phyloP scores from a whole-genome alignment of 64 coral and sea anemone species.

The Anthopleura sola region DNA sequence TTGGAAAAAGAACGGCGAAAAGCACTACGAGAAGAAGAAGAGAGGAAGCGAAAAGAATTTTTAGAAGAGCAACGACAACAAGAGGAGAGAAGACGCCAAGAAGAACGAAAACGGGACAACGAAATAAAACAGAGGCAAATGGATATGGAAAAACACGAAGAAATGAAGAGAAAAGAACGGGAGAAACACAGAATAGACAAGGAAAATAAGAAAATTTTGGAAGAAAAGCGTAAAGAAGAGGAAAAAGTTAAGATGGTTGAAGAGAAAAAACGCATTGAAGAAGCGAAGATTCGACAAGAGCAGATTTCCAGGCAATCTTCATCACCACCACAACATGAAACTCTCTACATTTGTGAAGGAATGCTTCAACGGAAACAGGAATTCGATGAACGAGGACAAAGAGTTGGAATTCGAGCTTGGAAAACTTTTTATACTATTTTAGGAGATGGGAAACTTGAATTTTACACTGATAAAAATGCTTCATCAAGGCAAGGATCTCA shows the following conservation, averaged over 20 bases:
- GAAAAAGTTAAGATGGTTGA: conserved; percentile 19
- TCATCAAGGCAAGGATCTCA: conserved; percentile 39
- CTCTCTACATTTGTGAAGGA: conserved; percentile 31
- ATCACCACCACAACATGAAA: not conserved
- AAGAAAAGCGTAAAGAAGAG: conserved; percentile 34
- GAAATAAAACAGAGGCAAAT: conserved; percentile 10
- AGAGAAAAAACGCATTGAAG: conserved; percentile 28
- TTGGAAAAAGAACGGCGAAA: conserved; percentile 38
- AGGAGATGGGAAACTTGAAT: conserved; percentile 57
- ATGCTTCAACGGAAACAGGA: conserved; percentile 86
- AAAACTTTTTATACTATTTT: conserved; percentile 71
- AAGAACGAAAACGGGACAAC: not conserved
- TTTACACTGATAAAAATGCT: conserved; percentile 73
- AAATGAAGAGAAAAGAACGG: not conserved
- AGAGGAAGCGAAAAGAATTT: conserved; percentile 12
- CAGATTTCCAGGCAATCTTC: not conserved
- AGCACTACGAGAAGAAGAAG: conserved; percentile 23
- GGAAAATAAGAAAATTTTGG: conserved; percentile 21
- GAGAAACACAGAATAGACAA: conserved; percentile 23
- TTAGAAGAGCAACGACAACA: conserved; percentile 21
- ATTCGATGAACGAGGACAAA: conserved; percentile 60
- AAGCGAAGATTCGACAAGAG: conserved; percentile 14
- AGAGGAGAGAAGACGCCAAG: conserved; percentile 31
- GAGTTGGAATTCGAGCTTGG: conserved; percentile 53
- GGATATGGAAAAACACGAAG: conserved; percentile 33